Conservation (phyloP, 2,888 invertebrate species). For the Thalpophila matura region DNA sequence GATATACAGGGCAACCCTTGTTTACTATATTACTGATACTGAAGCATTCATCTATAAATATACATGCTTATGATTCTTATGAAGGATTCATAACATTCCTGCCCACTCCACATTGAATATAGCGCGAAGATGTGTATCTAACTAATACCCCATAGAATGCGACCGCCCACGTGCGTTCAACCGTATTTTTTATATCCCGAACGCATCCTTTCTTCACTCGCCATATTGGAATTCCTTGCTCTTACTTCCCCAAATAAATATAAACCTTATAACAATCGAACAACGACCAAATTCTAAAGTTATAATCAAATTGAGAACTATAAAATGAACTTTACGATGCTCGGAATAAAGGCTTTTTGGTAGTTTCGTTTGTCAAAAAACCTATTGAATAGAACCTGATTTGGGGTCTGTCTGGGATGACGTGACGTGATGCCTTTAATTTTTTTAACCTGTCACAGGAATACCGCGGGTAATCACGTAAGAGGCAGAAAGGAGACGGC, state of each 20-base stretch:
- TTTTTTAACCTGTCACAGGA: slow-evolving; percentile 75
- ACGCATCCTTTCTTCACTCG: slow-evolving; percentile 82
- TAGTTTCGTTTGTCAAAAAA: slow-evolving; percentile 69
- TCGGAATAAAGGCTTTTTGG: slow-evolving; percentile 73
- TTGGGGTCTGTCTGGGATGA: slow-evolving; percentile 79
- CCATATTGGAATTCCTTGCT: slow-evolving; percentile 84
- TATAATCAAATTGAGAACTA: slow-evolving; percentile 49
- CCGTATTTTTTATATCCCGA: slow-evolving; percentile 83
- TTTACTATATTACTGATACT: slow-evolving; percentile 41
- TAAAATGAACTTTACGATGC: slow-evolving; percentile 74
- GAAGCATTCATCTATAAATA: slow-evolving; percentile 45
- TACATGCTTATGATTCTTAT: slow-evolving; percentile 56
- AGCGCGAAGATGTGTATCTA: slow-evolving; percentile 74
- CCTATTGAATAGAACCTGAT: slow-evolving; percentile 83
- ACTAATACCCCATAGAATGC: slow-evolving; percentile 72
- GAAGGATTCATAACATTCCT: slow-evolving; percentile 60
- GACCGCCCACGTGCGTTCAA: slow-evolving; percentile 83
- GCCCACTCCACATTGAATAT: slow-evolving; percentile 55
- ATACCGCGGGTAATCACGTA: slow-evolving; percentile 77
- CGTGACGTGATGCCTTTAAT: slow-evolving; percentile 78
- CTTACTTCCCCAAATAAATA: slow-evolving; percentile 69
- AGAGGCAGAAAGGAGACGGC: slow-evolving; percentile 55
- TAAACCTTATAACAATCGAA: slow-evolving; percentile 66
- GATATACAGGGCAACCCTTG: slow-evolving; percentile 37
- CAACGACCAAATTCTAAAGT: slow-evolving; percentile 67